phyloP scores from a whole-genome alignment of 2,113 vertebrate species.

The Leptocoma aspasia region DNA sequence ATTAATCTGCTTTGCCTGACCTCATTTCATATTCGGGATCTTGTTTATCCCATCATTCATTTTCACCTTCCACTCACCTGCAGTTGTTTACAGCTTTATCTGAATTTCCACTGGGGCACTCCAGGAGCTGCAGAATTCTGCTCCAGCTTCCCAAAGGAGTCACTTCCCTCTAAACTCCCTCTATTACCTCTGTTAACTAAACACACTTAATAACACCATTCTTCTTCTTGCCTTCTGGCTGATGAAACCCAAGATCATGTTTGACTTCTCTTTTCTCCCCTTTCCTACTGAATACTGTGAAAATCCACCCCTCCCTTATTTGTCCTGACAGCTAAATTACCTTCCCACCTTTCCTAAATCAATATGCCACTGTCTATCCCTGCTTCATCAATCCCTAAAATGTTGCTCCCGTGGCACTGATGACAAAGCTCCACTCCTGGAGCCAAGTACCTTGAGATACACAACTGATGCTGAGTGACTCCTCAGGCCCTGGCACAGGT shows the following conservation, averaged over 20 bases:
- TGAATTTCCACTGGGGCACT: slow-evolving; percentile 10
- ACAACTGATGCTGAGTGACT: accelerated
- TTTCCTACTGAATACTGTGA: not conserved
- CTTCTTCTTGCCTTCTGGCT: not conserved
- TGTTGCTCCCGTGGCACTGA: not conserved
- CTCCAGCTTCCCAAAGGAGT: slow-evolving; percentile 1
- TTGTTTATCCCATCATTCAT: not conserved
- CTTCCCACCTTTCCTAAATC: slow-evolving; percentile 31
- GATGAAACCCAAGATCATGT: slow-evolving; percentile 5
- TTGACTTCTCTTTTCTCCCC: slow-evolving; percentile 32
- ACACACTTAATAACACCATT: not conserved
- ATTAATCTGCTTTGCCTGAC: not conserved
- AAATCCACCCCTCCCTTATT: slow-evolving; percentile 4
- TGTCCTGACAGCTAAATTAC: slow-evolving; percentile 34
- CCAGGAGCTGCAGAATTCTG: not conserved
- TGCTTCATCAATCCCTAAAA: slow-evolving; percentile 22
- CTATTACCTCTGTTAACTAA: slow-evolving; percentile 16
- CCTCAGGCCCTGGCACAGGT: not conserved
- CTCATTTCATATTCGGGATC: not conserved
- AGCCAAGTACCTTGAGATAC: not conserved
- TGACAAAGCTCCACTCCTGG: not conserved
- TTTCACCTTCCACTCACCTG: not conserved
- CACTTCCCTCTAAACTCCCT: not conserved
- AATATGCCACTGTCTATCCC: not conserved
- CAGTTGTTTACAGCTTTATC: not conserved